Base-by-base conservation (phyloP, 2,113 vertebrate species). In the Coturnix japonica region DNA sequence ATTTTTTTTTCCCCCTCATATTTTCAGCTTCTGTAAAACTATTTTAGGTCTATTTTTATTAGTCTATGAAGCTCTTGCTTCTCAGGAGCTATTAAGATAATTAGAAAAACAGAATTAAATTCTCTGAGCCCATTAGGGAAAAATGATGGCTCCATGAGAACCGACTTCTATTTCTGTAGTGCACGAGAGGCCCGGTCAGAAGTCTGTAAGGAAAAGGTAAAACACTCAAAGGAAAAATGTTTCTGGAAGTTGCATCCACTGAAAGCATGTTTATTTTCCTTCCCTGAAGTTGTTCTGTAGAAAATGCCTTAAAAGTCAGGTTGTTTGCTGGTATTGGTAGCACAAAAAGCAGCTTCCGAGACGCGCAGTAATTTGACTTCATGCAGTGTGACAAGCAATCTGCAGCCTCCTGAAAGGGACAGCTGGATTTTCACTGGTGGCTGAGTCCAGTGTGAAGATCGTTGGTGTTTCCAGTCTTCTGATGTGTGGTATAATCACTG, bases 191-290 rank as follows among this genome's bases (percentile, higher is more conserved):
- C 67, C 30, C 47, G 66, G 26, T 59, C 49, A 73, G 67, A 79
- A 89, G 26, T 79, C 59, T 77, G 13, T 72, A 89, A 73, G 63
- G 77, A 83, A 56, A 63, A 89, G 81, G 37, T 66, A 81, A 72
- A 92, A 49, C 35, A 78, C 26, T 30, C 33, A 33, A 66, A 90
- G 54, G 59, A 72, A 85, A n/a, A 44, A 19, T 54, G 51, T 30
- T 94, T 93, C 84, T 69, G n/a, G 82, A 89, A 87, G 37, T 51
- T 63, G 33, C 43, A 33, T 30, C 61, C 41, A 28, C 64, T 60
- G 78, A 72, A 90, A 77, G 37, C 59, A 22, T 41, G 37, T 94
- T 90, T 94, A 65, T 86, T 90, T 90, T 89, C 17, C 33, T 66
- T 89, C 41, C 30, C 17, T 84, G 3, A 87, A 79, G n/a, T 73